Evolutionary conservation across 2,797 vertebrate species (phyloP), one percentile per base, ranked within the genome.

Genomic region (Galaxias olidus): DNA sequence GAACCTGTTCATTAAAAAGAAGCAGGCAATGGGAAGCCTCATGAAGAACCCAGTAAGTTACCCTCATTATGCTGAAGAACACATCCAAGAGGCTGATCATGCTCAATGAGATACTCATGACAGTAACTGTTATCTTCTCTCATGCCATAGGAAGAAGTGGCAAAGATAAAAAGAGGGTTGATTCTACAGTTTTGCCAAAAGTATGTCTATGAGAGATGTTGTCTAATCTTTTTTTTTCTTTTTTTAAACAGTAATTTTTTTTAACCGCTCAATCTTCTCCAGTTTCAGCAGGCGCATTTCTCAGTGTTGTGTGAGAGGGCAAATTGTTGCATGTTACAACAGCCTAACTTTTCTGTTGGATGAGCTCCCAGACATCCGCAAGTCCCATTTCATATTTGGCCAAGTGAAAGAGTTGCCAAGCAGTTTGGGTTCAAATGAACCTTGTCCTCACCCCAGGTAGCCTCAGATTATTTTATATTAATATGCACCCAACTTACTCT

Each of bases 111-210:
- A 30, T 63, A 49, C 50, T 14, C 6, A 6, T 75, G 63, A 72
- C 67, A 65, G 65, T 54, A 74, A n/a, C n/a, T 67, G 63, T 52
- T 0, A 50, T 46, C 76, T 66, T 60, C 20, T 78, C 44, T 75
- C 54, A 41, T 62, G 47, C 46, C n/a, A 30, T 78, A 93, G 91
- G 89, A 89, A 57, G 88, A 92, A 75, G 65, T 81, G 53, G 87
- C 83, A 46, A 89, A 90, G 83, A 58, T 90, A 75, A 93, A 91
- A 67, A 88, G 89, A 77, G 85, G 86, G 0, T 48, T 93, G 68
- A 91, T 91, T 71, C 59, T 83, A 56, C 84, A 92, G 63, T 93
- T 92, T 76, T 93, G 90, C 75, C 72, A 64, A 49, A 91, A 80
- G 88, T 93, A 84, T 72, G 88, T 86, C 52, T 47, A 48, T 8